A percentile compares a stretch with the other conserved stretches of the same genome.
phyloP scores from a whole-genome alignment of 2,113 vertebrate genomes.

The Oriolus oriolus region DNA sequence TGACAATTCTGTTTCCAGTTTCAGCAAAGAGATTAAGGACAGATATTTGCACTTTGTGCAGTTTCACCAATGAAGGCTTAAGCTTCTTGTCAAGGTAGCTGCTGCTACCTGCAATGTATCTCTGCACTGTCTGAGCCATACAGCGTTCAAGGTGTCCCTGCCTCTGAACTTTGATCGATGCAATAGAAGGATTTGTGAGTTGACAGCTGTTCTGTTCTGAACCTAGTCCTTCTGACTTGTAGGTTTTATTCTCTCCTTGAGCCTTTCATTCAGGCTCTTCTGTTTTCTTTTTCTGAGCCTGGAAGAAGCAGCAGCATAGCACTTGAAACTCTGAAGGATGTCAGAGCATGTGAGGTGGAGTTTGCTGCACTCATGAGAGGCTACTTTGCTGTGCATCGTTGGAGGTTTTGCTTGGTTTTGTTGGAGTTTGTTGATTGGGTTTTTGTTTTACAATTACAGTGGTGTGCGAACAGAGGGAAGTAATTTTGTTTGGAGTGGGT shows the following conservation, averaged over 20 bases:
- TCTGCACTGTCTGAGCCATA: background rate
- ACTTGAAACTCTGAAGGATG: background rate
- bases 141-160: rapidly evolving
- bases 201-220: background rate
- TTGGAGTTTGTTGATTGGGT: background rate
- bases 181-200: background rate
- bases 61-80: background rate
- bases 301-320: background rate
- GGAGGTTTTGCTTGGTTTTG: background rate
- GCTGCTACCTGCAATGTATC: background rate
- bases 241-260: background rate
- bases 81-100: background rate
- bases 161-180: background rate
- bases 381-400: background rate
- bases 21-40: background rate
- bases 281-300: background rate
- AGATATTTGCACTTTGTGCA: background rate
- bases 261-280: background rate
- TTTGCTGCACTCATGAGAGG: background rate
- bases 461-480: background rate
- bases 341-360: background rate
- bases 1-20: background rate
- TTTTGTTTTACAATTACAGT: background rate
- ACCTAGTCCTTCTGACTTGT: background rate
- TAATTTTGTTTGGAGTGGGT: background rate